These are phyloP conservation scores for Bombylius major DNA, from an alignment of 2,888 invertebrate genomes.

Conservation along the genomic window DNA sequence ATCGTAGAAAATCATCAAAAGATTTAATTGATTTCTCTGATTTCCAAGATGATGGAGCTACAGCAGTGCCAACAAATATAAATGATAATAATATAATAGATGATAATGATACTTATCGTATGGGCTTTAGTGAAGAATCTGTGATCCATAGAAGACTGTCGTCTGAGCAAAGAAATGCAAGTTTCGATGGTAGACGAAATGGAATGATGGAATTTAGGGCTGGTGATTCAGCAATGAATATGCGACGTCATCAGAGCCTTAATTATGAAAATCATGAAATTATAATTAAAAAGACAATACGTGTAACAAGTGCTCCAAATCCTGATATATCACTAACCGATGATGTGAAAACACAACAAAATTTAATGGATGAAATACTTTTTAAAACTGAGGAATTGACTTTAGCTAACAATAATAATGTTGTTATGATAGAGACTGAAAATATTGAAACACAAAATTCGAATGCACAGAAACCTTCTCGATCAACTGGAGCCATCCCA, in stretches of 20 bases:
- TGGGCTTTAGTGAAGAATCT: slow-evolving; percentile 19
- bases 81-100: slow-evolving; percentile 8
- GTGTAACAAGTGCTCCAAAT: slow-evolving; percentile 19
- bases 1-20: slow-evolving; percentile 13
- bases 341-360: slow-evolving; percentile 16
- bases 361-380: slow-evolving; percentile 19
- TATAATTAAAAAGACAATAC: slow-evolving; percentile 21
- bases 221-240: slow-evolving; percentile 1
- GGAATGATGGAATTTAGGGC: slow-evolving; percentile 25
- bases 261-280: slow-evolving; percentile 36
- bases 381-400: slow-evolving; percentile 27
- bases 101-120: slow-evolving; percentile 2
- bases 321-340: slow-evolving; percentile 14
- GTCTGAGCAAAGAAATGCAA: slow-evolving; percentile 29
- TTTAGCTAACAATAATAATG: slow-evolving; percentile 20
- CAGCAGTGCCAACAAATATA: slow-evolving; percentile 11
- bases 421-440: slow-evolving; percentile 1
- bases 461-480: slow-evolving; percentile 34
- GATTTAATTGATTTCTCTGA: slow-evolving; percentile 35
- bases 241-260: slow-evolving; percentile 30
- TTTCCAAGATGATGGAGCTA: slow-evolving; percentile 22
- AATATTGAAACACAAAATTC: slow-evolving; percentile 6
- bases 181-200: slow-evolving; percentile 34
- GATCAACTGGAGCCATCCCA: slow-evolving; percentile 73
- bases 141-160: slow-evolving; percentile 31